phyloP scores from a whole-genome alignment of 2,113 vertebrate genomes.

The Stomatorhinus ivindoensis region DNA sequence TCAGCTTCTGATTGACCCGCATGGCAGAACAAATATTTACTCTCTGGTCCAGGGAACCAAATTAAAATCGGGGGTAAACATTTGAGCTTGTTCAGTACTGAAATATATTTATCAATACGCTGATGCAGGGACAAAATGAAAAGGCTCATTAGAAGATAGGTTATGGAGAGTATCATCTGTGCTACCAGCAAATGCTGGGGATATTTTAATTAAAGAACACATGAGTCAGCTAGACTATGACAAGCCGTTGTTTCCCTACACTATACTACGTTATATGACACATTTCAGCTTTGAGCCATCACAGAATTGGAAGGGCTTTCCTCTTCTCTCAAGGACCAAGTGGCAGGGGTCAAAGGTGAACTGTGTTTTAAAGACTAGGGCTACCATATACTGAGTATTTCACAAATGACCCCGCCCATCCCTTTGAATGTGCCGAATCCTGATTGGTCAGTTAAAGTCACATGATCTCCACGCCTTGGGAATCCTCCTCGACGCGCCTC shows the following conservation, averaged over 20 bases:
- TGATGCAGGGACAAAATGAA: background rate
- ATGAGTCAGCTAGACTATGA: background rate
- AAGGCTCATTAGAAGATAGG: background rate
- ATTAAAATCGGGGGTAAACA: background rate
- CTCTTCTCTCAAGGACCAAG: background rate
- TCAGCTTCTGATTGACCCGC: background rate
- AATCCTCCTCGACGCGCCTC: background rate
- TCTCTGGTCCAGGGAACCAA: background rate
- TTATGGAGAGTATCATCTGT: background rate
- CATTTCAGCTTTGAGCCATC: background rate
- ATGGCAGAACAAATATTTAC: background rate
- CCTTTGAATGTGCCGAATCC: background rate
- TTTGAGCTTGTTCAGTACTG: background rate
- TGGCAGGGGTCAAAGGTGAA: background rate
- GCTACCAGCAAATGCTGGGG: background rate
- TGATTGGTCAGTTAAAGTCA: background rate
- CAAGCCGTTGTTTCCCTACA: background rate
- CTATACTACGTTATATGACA: background rate
- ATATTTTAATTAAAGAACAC: background rate
- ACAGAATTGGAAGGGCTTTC: background rate
- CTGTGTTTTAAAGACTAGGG: background rate
- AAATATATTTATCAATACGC: background rate
- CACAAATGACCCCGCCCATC: background rate
- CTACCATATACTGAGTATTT: background rate
- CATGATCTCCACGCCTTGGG: background rate